Conservation (phyloP, 1,140 invertebrate genomes). For the Artemia franciscana region DNA sequence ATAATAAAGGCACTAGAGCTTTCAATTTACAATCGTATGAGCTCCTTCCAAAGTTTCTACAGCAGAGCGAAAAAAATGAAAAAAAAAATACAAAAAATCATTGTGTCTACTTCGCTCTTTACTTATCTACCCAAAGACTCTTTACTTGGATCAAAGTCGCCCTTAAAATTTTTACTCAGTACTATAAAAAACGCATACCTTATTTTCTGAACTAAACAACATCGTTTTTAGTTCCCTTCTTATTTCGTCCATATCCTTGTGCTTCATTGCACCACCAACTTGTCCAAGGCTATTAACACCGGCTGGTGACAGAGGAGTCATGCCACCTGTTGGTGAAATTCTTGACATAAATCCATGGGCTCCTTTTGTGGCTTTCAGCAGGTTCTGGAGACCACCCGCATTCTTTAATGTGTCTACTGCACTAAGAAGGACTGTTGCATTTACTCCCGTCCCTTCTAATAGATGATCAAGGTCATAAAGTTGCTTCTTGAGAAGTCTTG, state of each 20-base stretch:
- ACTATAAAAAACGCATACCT: too few species aligned
- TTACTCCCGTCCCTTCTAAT: not conserved
- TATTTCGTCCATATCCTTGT: constrained; percentile 9
- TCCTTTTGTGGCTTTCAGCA: not conserved
- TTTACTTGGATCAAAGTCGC: too few species aligned
- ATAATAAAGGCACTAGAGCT: too few species aligned
- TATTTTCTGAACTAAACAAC: constrained; percentile 7
- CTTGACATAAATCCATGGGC: not conserved
- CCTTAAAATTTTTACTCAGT: too few species aligned
- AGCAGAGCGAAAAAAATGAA: too few species aligned
- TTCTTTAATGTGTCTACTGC: not conserved
- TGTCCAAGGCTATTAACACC: not conserved
- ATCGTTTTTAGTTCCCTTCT: constrained; percentile 7
- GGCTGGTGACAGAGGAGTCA: not conserved
- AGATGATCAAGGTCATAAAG: not conserved
- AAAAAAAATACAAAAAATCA: too few species aligned
- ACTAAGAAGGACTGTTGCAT: not conserved
- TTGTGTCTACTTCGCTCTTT: too few species aligned
- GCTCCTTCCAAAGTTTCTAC: too few species aligned
- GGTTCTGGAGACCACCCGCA: not conserved
- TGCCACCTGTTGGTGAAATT: not conserved
- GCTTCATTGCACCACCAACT: constrained; percentile 2
- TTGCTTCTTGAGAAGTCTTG: not conserved
- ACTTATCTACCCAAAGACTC: too few species aligned
- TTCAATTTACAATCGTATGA: too few species aligned